phyloP scores from a whole-genome alignment of 2,888 invertebrate species.

The Linyphia triangularis region DNA sequence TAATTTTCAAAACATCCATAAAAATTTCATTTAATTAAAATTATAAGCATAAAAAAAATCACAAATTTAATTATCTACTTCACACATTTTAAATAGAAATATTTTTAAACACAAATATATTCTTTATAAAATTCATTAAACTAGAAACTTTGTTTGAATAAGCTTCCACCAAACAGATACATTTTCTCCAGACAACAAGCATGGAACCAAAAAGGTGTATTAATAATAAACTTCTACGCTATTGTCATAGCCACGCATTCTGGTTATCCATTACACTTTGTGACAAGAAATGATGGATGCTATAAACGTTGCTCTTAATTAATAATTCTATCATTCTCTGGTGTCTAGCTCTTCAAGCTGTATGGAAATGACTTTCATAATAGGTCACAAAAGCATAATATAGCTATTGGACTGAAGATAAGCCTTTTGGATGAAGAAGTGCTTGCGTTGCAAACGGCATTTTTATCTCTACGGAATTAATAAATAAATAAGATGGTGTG shows the following conservation, averaged over 20 bases:
- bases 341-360: neutral
- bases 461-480: conserved; percentile 12
- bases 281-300: conserved; percentile 22
- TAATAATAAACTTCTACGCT: conserved; percentile 4
- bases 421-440: neutral
- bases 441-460: neutral
- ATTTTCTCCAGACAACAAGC: neutral
- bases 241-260: conserved; percentile 25
- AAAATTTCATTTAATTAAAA: no score
- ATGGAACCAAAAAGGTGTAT: neutral
- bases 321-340: conserved; percentile 26
- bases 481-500: neutral
- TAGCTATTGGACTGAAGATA: conserved; percentile 3
- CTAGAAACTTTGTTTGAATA: neutral
- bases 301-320: conserved; percentile 40
- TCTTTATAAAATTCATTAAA: neutral
- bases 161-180: neutral
- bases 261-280: neutral
- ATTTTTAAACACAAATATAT: neutral
- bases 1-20: no score
- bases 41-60: no score
- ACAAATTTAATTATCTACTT: neutral
- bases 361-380: conserved; percentile 14
- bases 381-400: conserved; percentile 26
- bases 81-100: neutral